Evolutionary conservation across 2,797 vertebrate species (phyloP), one percentile per base, ranked within the genome.

Genomic region (Gypaetus barbatus): DNA sequence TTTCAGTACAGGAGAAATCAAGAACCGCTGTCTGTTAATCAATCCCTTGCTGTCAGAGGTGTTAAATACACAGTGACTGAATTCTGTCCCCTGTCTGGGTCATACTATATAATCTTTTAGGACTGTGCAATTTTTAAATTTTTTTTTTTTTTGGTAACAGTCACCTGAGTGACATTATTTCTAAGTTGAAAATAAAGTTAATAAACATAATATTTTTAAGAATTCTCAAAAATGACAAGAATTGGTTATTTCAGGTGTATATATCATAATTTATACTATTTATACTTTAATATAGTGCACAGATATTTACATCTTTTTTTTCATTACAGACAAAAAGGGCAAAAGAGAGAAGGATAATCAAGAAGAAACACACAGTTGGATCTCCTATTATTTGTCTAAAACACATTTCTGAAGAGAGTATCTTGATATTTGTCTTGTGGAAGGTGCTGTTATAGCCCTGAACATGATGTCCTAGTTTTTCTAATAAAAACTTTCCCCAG

Each of bases 401-500:
- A 21, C 35, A 44, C 41, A 54, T 54, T 71, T 90, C 92, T 89
- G 84, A 89, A 73, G 64, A 79, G 28, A 79, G 2, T 84, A 75
- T 82, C 84, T 81, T 49, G 64, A 6, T 78, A 71, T 70, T 94
- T 86, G 69, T 65, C 86, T 81, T 76, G 79, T 70, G 84, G 73
- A 92, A 91, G 75, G 89, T 51, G 83, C 85, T 87, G 90, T 63
- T 88, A 84, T 18, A 96, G 85, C 82, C 83, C 68, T 11, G 85
- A 93, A 89, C 92, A 80, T 44, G 73, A 92, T 41, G 83, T 92
- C 89, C 90, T 76, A 84, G 80, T 95, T 97, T 91, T 93, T 44
- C 94, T 94, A 96, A 96, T 95, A 95, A 95, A 96, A 96, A 96
- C 92, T 95, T 97, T 95, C 95, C 96, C 95, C 74, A 51, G 94